These are phyloP conservation scores for Mustela nigripes DNA, from an alignment of 2,113 vertebrate genomes.

Conservation along the genomic window DNA sequence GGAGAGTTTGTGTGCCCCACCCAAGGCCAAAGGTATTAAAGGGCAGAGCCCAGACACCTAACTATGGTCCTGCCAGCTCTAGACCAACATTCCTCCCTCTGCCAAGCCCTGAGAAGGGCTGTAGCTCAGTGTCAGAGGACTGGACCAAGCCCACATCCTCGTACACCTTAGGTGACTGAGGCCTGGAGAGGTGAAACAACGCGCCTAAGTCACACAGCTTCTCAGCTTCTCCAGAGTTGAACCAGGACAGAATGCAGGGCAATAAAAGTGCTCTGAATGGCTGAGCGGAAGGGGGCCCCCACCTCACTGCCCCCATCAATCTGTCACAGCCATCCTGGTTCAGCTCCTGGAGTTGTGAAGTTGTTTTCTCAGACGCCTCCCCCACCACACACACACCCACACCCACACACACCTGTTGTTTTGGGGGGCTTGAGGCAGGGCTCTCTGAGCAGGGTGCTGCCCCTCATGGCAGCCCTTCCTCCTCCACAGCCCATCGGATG, in stretches of 20 bases:
- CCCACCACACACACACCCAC: background rate
- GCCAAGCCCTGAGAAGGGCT: background rate
- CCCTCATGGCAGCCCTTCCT: constrained; percentile 28
- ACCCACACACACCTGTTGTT: constrained; percentile 77
- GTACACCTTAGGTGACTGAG: background rate
- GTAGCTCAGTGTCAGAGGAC: background rate
- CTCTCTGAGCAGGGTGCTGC: constrained; percentile 11
- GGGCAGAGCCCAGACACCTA: background rate
- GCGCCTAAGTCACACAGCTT: background rate
- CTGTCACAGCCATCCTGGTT: constrained; percentile 41
- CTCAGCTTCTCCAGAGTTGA: background rate
- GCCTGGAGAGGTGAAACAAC: background rate
- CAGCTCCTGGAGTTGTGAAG: constrained; percentile 12
- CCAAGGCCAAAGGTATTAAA: background rate
- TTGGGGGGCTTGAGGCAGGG: constrained; percentile 27
- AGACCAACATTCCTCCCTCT: background rate
- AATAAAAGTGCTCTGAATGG: constrained; percentile 57
- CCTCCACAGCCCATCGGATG: background rate
- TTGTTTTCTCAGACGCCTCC: constrained; percentile 50
- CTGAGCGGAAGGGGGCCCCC: background rate
- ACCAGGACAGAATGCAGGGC: constrained; percentile 45
- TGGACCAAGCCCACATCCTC: background rate
- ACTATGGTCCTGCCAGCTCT: background rate
- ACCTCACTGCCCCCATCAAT: background rate
- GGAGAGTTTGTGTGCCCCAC: background rate